A percentile compares a stretch with the other conserved stretches of the same genome.
Conservation (phyloP, 2,888 invertebrate species). For the Drosophila longiperda region DNA sequence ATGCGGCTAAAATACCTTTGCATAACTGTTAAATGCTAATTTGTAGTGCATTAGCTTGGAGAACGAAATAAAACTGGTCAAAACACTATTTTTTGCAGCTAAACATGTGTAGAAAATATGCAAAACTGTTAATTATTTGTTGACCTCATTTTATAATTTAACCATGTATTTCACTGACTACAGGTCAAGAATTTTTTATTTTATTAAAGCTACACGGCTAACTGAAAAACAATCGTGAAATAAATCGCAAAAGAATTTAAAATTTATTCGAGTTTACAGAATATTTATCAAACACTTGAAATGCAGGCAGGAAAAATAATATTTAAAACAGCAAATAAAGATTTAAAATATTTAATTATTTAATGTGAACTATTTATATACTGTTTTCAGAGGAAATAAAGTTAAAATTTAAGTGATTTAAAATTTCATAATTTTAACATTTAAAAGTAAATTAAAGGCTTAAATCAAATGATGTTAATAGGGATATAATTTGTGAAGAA, state of each 20-base stretch:
- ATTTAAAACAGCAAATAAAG: no score
- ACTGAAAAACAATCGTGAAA: no score
- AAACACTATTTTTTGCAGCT: background rate
- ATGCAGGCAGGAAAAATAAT: no score
- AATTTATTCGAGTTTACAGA: background rate
- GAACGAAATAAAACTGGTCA: background rate
- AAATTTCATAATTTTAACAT: no score
- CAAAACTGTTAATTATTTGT: background rate
- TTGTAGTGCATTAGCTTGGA: background rate
- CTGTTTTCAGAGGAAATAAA: no score
- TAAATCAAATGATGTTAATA: background rate
- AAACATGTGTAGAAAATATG: background rate
- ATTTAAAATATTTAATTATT: no score
- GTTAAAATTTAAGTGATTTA: no score
- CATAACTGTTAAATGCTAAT: background rate
- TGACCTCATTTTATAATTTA: background rate
- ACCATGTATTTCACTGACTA: background rate
- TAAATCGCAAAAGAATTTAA: background rate
- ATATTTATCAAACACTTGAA: no score
- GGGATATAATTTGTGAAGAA: background rate
- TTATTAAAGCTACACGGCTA: no score
- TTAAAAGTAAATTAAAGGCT: background rate
- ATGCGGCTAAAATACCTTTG: background rate
- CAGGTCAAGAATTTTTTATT: background rate
- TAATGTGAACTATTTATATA: no score